Conservation (phyloP, 2,888 invertebrate species). For the Nysson spinosus region DNA sequence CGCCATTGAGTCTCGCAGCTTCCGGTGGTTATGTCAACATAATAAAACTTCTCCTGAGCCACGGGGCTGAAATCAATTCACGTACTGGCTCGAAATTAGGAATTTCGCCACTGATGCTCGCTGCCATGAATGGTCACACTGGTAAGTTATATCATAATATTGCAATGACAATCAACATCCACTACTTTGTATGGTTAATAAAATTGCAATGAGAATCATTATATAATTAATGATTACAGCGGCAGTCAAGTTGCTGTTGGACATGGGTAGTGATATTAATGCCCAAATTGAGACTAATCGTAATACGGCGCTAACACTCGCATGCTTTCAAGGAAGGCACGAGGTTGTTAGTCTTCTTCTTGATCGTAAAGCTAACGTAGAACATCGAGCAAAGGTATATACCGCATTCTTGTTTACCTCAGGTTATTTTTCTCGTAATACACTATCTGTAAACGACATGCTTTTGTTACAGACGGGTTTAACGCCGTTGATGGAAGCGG, state of each 20-base stretch:
- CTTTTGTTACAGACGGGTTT: constrained; percentile 88
- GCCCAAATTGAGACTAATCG: constrained; percentile 99
- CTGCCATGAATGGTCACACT: constrained; percentile 99
- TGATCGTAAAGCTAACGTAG: constrained; percentile 98
- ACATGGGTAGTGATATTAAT: constrained; percentile 99
- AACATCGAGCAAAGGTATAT: constrained; percentile 95
- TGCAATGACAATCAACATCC: no score
- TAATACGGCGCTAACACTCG: constrained; percentile 98
- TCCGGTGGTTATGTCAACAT: constrained; percentile 99
- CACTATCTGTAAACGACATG: no score
- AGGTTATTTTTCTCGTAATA: neutral
- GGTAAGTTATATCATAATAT: constrained; percentile 64
- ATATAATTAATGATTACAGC: constrained; percentile 78
- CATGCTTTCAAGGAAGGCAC: constrained; percentile 99
- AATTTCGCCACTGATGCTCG: constrained; percentile 98
- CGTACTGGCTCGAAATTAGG: constrained; percentile 97
- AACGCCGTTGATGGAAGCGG: constrained; percentile 99
- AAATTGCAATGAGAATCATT: constrained; percentile 4
- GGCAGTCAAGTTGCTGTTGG: constrained; percentile 95
- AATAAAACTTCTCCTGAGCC: constrained; percentile 93
- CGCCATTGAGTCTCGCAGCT: constrained; percentile 98
- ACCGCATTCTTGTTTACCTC: no score
- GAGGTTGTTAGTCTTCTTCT: constrained; percentile 98
- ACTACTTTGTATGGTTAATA: neutral
- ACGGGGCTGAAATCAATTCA: constrained; percentile 99